Base-by-base conservation (phyloP, 2,888 invertebrate genomes). In the Napeogenes sylphis region DNA sequence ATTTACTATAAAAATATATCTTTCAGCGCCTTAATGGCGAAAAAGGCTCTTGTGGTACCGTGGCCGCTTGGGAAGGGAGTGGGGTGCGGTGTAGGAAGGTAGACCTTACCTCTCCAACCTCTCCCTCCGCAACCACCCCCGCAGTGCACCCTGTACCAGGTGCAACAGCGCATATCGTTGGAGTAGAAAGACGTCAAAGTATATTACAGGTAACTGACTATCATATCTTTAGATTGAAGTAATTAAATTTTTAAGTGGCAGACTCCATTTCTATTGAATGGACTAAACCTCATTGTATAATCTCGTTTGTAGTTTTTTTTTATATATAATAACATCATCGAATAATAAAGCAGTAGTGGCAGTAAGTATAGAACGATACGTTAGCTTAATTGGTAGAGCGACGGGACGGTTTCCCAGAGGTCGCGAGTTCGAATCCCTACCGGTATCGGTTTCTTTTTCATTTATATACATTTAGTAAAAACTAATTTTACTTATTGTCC, bases 31-130 rank as follows among this genome's bases (percentile, higher is more conserved):
- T 94, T 65, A 93, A 93, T 68, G 92, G 93, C 74, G 94, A 94
- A 75, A 93, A 93, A 76, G 93, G 92, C 53, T 93, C 93, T 60
- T 93, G 92, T 73, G 92, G 93, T 70, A 92, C 93, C n/a, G 91
- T 93, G 46, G 92, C 93, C 0, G 93, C 92, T n/a, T 93, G 93
- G 93, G 93, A 93, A 68, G 92, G 92, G 4, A 91, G 91, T 55
- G 92, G 92, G 4, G 93, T 93, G 35, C 82, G 93, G 45, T 93
- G 93, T 75, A 91, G 93, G 62, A 93, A 93, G 78, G 91, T 91
- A 51, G 90, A 90, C 68, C 75, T 90, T 4, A 89, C 90, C 2
- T 89, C 90, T 0, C 90, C 91, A 0, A 85, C 89, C 0, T 88
- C 90, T 0, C 90, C 90, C 0, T 79, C 88, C 2, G 82, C 85